These are phyloP conservation scores for Linyphia triangularis DNA, from an alignment of 2,888 invertebrate genomes.

Conservation along the genomic window DNA sequence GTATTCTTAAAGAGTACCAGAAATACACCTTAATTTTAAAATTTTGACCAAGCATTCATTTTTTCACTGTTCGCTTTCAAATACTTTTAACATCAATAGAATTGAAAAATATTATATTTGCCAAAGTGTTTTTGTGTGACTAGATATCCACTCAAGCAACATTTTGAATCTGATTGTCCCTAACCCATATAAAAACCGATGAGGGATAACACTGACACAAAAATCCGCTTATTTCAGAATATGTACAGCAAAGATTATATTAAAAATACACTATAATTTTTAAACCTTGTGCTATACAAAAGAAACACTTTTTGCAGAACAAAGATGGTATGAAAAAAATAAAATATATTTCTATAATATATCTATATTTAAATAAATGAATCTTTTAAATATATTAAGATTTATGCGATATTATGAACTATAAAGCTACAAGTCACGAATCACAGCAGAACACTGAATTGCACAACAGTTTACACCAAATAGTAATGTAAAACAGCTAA, in stretches of 20 bases:
- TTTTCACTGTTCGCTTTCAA: conserved; percentile 49
- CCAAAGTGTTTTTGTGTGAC: conserved; percentile 68
- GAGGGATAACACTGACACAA: conserved; percentile 73
- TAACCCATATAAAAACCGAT: conserved; percentile 73
- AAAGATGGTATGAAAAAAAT: conserved; percentile 67
- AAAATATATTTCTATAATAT: conserved; percentile 64
- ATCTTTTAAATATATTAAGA: conserved; percentile 66
- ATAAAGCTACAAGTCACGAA: conserved; percentile 73
- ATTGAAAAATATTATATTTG: conserved; percentile 74
- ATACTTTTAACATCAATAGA: conserved; percentile 69
- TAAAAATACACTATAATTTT: conserved; percentile 75
- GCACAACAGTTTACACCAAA: conserved; percentile 73
- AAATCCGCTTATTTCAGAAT: conserved; percentile 69
- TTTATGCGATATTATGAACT: conserved; percentile 68
- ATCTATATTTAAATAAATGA: conserved; percentile 72
- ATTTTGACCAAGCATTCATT: conserved; percentile 63
- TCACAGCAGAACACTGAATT: conserved; percentile 75
- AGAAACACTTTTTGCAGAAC: conserved; percentile 63
- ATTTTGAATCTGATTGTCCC: conserved; percentile 75
- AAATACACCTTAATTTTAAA: conserved; percentile 69
- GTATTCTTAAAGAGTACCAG: conserved; percentile 58
- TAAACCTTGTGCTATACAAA: conserved; percentile 73
- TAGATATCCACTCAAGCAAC: conserved; percentile 74
- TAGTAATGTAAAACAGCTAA: conserved; percentile 73
- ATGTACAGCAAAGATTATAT: conserved; percentile 74